A percentile compares a stretch with the other conserved stretches of the same genome.
These are phyloP conservation scores for Melangyna quadrimaculata DNA, from an alignment of 2,888 invertebrate genomes.

Conservation along the genomic window DNA sequence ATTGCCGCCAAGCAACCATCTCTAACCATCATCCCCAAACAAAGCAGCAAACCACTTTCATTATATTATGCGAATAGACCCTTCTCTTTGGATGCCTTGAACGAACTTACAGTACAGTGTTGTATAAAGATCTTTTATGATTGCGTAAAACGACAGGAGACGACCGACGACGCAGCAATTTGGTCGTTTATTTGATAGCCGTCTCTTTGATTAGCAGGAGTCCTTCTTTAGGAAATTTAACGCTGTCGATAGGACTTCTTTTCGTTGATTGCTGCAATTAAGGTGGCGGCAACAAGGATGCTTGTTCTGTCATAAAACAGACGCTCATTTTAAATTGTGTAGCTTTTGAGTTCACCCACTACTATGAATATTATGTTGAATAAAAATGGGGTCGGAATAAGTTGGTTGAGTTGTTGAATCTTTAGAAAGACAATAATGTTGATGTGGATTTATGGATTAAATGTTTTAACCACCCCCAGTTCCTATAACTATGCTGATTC, in stretches of 20 bases:
- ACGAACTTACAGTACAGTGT: slow-evolving; percentile 3
- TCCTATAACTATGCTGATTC: not conserved
- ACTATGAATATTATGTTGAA: not conserved
- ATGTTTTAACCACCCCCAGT: not conserved
- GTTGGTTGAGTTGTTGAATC: slow-evolving; percentile 4
- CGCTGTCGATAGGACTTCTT: slow-evolving; percentile 49
- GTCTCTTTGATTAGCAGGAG: slow-evolving; percentile 64
- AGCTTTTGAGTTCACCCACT: slow-evolving; percentile 24
- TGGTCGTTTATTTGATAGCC: slow-evolving; percentile 52
- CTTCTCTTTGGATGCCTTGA: slow-evolving; percentile 16
- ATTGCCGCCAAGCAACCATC: slow-evolving; percentile 41
- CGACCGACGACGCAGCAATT: slow-evolving; percentile 38
- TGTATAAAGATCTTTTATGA: slow-evolving; percentile 67
- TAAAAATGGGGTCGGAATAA: not conserved
- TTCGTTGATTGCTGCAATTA: slow-evolving; percentile 60
- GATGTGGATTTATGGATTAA: slow-evolving; percentile 35
- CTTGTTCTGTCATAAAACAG: slow-evolving; percentile 43
- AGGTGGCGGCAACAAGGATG: slow-evolving; percentile 50
- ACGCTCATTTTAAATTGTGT: slow-evolving; percentile 56
- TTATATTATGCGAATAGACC: slow-evolving; percentile 19
- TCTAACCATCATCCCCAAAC: slow-evolving; percentile 30
- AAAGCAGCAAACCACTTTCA: slow-evolving; percentile 23
- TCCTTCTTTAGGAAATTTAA: slow-evolving; percentile 41
- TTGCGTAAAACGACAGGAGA: slow-evolving; percentile 59
- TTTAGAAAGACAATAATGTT: slow-evolving; percentile 16